Evolutionary conservation across 1,140 invertebrate genomes (phyloP).

Genomic region (Leptoteleia sp.): DNA sequence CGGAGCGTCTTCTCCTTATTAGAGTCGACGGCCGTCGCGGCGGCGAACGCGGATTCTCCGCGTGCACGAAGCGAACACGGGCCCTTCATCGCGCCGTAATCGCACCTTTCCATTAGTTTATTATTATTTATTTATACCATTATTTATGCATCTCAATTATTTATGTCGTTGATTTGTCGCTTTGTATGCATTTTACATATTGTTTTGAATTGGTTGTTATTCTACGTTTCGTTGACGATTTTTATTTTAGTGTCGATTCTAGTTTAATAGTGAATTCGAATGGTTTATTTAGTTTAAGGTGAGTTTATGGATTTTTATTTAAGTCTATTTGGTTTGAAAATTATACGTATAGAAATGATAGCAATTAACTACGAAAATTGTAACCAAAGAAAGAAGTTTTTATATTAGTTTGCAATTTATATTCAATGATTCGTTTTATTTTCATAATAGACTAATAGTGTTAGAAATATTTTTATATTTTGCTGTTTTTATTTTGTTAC

Average conservation of each 20-base stretch:
- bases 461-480: too few relatives aligned
- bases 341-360: too few relatives aligned
- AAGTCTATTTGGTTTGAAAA: too few relatives aligned
- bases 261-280: conserved; percentile 22
- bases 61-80: conserved; percentile 12
- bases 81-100: conserved; percentile 5
- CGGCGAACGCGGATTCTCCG: conserved; percentile 32
- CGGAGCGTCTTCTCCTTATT: conserved; percentile 60
- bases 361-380: too few relatives aligned
- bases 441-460: too few relatives aligned
- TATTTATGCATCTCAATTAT: conserved; percentile 45
- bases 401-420: too few relatives aligned
- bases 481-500: too few relatives aligned
- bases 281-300: too few relatives aligned
- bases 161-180: conserved; percentile 34
- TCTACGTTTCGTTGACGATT: conserved; percentile 22
- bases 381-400: too few relatives aligned
- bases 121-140: conserved; percentile 42
- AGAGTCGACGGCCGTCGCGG: conserved; percentile 32
- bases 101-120: conserved; percentile 32
- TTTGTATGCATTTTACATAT: conserved; percentile 14
- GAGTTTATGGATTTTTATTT: too few relatives aligned
- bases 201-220: conserved; percentile 21
- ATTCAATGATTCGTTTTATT: too few relatives aligned
- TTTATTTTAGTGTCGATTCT: conserved; percentile 24